Conservation (phyloP, 2,888 invertebrate genomes). For the Teleiodes luculella region DNA sequence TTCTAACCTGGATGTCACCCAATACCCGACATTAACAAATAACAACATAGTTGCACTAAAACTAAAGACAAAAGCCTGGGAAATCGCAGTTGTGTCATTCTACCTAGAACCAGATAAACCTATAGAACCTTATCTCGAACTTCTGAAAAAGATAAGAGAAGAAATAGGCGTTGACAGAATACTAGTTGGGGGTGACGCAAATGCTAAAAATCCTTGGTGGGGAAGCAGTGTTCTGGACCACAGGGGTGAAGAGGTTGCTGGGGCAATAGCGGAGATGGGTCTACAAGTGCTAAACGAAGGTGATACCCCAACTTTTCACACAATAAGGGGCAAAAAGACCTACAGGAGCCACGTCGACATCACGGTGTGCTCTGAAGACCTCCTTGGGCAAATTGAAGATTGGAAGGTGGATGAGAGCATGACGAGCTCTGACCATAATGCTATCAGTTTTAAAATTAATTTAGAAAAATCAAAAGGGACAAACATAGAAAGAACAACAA, state of each 20-base stretch:
- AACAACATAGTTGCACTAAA: too few relatives aligned
- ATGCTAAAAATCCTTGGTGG: constrained; percentile 26
- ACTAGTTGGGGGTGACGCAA: constrained; percentile 24
- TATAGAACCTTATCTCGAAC: constrained; percentile 11
- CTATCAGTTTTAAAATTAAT: constrained; percentile 10
- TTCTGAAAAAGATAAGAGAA: background rate
- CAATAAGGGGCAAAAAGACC: too few relatives aligned
- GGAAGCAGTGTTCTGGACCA: constrained; percentile 18
- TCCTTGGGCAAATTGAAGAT: constrained; percentile 3
- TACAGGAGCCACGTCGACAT: too few relatives aligned
- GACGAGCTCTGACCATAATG: constrained; percentile 20
- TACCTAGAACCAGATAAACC: background rate
- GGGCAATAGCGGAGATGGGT: too few relatives aligned
- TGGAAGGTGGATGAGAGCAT: constrained; percentile 19
- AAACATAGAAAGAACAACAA: constrained; percentile 6
- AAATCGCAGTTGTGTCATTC: too few relatives aligned
- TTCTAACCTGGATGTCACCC: too few relatives aligned
- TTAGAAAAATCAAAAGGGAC: background rate
- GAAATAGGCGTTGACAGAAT: constrained; percentile 11
- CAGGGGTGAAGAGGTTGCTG: constrained; percentile 12
- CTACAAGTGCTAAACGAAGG: too few relatives aligned
- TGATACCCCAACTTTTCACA: too few relatives aligned
- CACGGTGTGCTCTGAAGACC: background rate
- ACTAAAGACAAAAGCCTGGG: too few relatives aligned
- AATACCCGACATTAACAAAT: too few relatives aligned